Evolutionary conservation across 2,888 invertebrate species (phyloP), one percentile per base, ranked within the genome.

Genomic region (Liodrosophila aerea): DNA sequence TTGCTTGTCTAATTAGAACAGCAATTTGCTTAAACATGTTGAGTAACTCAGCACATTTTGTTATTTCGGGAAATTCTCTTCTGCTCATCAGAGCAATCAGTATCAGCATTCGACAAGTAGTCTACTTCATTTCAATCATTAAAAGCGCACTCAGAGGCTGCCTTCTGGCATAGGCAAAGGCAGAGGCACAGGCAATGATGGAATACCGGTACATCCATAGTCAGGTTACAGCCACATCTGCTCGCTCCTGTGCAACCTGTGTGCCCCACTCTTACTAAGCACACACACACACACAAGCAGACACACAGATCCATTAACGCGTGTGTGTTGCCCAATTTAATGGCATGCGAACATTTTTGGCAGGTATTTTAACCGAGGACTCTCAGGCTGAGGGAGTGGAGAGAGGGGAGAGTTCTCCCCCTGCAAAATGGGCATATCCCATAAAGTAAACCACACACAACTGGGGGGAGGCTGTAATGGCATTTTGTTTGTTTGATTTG

Each of bases 71-170:
- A n/a, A n/a, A n/a, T 15, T 11, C 7, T 2, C 8, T 46, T 40
- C 22, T 29, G 36, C 31, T 29, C 33, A 40, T 34, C 53, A 37
- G 29, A 45, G 34, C 39, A 31, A 51, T 37, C 34, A 36, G 45
- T 34, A 22, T 15, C 57, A 50, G 57, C 40, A 49, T 47, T 50
- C 57, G 50, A 66, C 70, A 76, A 76, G 81, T 64, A 54, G 57
- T 49, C 63, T 66, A 72, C 76, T 81, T 77, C 59, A 74, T 81
- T 77, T 77, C 61, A 64, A 61, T 66, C 75, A 74, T 81, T 77
- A 82, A 74, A 57, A 59, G 58, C 66, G 58, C 72, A 67, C 64
- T 62, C 66, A 66, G 52, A 27, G 15, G 11, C 45, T 36, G 59
- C 15, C 58, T 34, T 2, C 36, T 34, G 70, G 57, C 41, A 51